Conservation (phyloP, 2,888 invertebrate species). For the Antitype chi region DNA sequence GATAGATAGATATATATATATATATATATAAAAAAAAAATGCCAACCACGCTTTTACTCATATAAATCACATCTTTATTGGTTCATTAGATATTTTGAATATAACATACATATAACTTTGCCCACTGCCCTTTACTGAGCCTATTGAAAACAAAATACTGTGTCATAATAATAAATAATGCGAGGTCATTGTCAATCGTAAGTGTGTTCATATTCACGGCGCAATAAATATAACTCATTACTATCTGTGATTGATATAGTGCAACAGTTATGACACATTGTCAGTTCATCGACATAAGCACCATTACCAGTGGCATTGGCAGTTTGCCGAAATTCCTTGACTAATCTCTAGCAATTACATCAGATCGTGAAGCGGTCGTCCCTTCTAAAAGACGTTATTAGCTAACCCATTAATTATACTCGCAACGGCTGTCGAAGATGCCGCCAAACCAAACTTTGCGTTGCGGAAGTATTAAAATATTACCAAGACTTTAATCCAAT, state of each 20-base stretch:
- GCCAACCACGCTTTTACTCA: not conserved
- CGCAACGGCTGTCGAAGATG: slow-evolving; percentile 86
- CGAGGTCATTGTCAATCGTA: slow-evolving; percentile 30
- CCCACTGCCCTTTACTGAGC: slow-evolving; percentile 4
- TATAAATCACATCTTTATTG: not conserved
- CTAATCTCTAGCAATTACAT: slow-evolving; percentile 41
- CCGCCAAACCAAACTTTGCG: slow-evolving; percentile 78
- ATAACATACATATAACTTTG: not conserved
- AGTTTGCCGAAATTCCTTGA: slow-evolving; percentile 33
- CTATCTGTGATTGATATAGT: slow-evolving; percentile 47
- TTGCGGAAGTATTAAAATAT: slow-evolving; percentile 72
- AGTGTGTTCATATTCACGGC: slow-evolving; percentile 17
- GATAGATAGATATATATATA: not conserved
- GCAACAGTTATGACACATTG: slow-evolving; percentile 41
- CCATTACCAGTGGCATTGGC: slow-evolving; percentile 46
- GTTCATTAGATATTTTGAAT: not conserved
- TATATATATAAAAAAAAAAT: not conserved
- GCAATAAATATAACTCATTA: slow-evolving; percentile 27
- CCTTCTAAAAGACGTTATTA: slow-evolving; percentile 71
- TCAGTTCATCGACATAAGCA: slow-evolving; percentile 49
- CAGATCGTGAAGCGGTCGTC: slow-evolving; percentile 61
- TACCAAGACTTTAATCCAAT: slow-evolving; percentile 67
- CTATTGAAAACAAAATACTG: not conserved
- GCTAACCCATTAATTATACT: slow-evolving; percentile 85
- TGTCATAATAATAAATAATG: slow-evolving; percentile 30